Base-by-base conservation (phyloP, 2,113 vertebrate genomes). In the Channa argus region DNA sequence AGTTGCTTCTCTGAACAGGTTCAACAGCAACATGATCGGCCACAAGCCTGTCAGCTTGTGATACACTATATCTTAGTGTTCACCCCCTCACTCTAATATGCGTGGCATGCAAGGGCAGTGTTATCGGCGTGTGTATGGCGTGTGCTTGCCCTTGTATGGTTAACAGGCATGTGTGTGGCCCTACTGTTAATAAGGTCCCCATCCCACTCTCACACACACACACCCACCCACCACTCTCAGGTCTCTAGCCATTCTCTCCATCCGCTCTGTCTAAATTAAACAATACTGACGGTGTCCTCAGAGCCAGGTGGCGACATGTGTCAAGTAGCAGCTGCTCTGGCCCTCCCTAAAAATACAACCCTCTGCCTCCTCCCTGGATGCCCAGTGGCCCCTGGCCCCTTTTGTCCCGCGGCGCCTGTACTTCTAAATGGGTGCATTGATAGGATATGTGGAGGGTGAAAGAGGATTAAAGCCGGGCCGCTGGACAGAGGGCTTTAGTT, bases 341-440 rank as follows among this genome's bases (percentile, higher is more conserved):
- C 80, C 84, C 85, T 80, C 88, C 90, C 91, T 93, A 93, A 93
- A 94, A 92, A 93, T 93, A 94, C 80, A 83, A 54, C 64, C 67
- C 63, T 46, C 83, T 8, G 55, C 75, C 74, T 84, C 72, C 78
- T 49, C 78, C 72, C 67, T 65, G 80, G 80, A 62, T 39, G 66
- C 79, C 83, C 74, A 9, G 61, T 86, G 85, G 82, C 89, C 92
- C 76, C 70, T 68, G 74, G 85, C 79, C 89, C 84, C 87, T 92
- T 93, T 93, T 92, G 91, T 91, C 88, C 24, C 78, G 6, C 79
- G 85, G 85, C 89, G 92, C 89, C 92, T 91, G 88, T 53, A 76
- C 80, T 90, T 91, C 85, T 86, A 85, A 91, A 88, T 80, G 87
- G 86, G 81, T 59, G 79, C 92, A 88, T 91, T 84, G 91, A 82